Conservation (phyloP, 2,113 vertebrate genomes). For the Cryptomyrus ogoouensis region DNA sequence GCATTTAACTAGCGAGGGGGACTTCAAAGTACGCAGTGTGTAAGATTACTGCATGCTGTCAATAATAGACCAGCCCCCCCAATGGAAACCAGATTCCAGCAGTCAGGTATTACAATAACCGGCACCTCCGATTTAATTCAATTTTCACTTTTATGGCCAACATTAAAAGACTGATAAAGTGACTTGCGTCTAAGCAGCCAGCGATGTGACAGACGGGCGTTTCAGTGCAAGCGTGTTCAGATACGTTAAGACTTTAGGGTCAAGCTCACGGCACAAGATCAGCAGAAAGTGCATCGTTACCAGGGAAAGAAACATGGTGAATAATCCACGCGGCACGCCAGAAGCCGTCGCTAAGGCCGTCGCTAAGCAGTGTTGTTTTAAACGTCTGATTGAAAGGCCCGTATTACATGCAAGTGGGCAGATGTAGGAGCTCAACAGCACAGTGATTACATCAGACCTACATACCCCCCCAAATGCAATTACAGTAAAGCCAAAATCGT, state of each 20-base stretch:
- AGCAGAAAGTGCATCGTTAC: background rate
- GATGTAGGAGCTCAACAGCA: background rate
- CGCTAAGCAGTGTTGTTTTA: background rate
- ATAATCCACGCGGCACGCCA: background rate
- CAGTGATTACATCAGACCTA: background rate
- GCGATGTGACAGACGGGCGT: background rate
- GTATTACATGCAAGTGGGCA: background rate
- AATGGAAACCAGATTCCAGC: background rate
- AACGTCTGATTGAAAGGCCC: background rate
- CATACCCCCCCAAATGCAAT: background rate
- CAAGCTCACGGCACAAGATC: background rate
- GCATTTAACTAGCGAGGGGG: background rate
- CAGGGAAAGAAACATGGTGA: background rate
- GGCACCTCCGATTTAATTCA: background rate
- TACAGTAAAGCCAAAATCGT: background rate
- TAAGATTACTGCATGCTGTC: background rate
- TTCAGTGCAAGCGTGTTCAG: background rate
- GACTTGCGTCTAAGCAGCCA: background rate
- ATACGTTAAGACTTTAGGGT: background rate
- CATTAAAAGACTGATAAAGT: background rate
- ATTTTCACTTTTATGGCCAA: background rate
- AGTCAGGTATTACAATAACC: background rate
- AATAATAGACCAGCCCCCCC: background rate
- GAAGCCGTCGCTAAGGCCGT: background rate
- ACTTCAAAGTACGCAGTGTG: background rate